A percentile compares a stretch with the other conserved stretches of the same genome.
phyloP scores from a whole-genome alignment of 2,113 vertebrate genomes.

The Bettongia penicillata region DNA sequence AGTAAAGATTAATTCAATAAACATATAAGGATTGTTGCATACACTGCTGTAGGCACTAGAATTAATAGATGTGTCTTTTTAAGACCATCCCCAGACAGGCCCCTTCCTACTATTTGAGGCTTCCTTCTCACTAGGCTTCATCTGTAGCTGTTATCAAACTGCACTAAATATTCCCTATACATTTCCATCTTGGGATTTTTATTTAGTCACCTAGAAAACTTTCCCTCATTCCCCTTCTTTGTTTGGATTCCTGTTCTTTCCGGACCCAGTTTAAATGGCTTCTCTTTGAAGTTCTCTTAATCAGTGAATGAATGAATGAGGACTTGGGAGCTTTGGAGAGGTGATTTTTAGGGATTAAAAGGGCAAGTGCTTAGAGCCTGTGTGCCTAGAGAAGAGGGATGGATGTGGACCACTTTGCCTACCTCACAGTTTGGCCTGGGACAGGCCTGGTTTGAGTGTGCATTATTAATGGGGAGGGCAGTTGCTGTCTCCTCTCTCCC shows the following conservation, averaged over 20 bases:
- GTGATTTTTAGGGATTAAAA: neutral
- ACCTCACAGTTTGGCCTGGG: neutral
- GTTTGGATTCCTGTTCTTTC: neutral
- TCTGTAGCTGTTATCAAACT: neutral
- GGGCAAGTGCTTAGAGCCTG: neutral
- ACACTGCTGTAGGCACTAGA: neutral
- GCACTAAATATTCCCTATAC: neutral
- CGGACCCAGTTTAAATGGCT: neutral
- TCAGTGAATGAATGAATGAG: neutral
- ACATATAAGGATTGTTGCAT: neutral
- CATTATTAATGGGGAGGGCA: neutral
- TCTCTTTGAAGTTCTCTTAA: neutral
- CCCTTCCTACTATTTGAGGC: neutral
- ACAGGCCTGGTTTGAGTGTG: neutral
- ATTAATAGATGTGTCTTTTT: neutral
- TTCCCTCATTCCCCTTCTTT: neutral
- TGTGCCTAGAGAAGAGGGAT: neutral
- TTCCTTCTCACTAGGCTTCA: neutral
- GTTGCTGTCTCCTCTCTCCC: conserved; percentile 47
- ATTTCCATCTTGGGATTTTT: neutral
- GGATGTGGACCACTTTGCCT: neutral
- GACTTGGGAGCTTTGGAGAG: neutral
- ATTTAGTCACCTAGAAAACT: neutral
- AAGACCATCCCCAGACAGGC: neutral
- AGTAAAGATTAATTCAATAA: neutral